These are phyloP conservation scores for Ranitomeya variabilis DNA, from an alignment of 2,113 vertebrate species.

Conservation along the genomic window DNA sequence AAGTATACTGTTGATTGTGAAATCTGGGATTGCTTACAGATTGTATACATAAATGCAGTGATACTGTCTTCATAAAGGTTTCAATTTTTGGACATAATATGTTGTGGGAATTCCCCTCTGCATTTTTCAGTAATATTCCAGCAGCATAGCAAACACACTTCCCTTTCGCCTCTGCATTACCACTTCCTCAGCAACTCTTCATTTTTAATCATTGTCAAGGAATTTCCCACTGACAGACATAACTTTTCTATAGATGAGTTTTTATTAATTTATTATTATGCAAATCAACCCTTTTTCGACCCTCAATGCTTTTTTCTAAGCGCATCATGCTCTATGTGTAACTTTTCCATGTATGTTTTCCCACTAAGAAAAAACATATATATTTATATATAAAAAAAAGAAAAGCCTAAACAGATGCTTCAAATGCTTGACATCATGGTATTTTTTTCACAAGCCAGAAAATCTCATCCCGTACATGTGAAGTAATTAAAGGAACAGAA, in stretches of 20 bases:
- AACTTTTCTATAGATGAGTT: conserved; percentile 42
- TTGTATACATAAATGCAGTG: neutral
- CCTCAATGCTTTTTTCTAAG: no score
- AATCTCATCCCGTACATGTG: no score
- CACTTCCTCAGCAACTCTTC: conserved; percentile 43
- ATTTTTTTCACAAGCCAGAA: no score
- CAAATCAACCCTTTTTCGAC: neutral
- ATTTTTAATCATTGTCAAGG: conserved; percentile 1
- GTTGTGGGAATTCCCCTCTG: neutral
- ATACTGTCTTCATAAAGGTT: neutral
- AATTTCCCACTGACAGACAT: conserved; percentile 26
- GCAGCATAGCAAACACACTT: conserved; percentile 9
- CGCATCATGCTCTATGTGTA: no score
- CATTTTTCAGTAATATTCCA: neutral
- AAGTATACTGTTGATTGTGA: neutral
- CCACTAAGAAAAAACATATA: no score
- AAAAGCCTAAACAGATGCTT: no score
- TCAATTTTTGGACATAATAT: neutral
- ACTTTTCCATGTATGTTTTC: no score
- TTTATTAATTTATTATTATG: neutral
- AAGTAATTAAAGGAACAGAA: neutral
- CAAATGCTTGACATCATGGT: no score
- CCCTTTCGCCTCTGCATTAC: neutral
- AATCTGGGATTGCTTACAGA: neutral
- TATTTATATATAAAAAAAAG: no score